Conservation (phyloP, 2,888 invertebrate genomes). For the Sympetrum striolatum region DNA sequence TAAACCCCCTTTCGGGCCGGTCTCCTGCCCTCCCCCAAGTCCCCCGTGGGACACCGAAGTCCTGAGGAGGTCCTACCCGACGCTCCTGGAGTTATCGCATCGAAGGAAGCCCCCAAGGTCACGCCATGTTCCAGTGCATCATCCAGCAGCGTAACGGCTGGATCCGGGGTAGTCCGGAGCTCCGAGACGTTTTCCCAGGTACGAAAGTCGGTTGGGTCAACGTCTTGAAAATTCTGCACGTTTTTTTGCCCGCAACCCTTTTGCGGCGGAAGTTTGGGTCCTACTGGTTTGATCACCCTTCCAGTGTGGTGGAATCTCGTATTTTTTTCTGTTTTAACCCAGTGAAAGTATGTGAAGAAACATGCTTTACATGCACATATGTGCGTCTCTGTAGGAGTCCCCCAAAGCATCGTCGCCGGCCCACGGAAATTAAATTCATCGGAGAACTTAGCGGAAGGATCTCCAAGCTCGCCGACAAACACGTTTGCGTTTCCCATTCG, state of each 20-base stretch:
- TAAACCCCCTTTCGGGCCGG: background rate
- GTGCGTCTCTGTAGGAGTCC: too few species aligned
- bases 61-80: background rate
- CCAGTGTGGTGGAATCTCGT: too few species aligned
- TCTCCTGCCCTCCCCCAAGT: background rate
- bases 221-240: background rate
- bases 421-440: too few species aligned
- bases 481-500: too few species aligned
- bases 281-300: too few species aligned
- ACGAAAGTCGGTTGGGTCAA: constrained; percentile 52
- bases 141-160: constrained; percentile 81
- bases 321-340: too few species aligned
- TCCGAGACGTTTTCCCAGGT: constrained; percentile 79
- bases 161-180: constrained; percentile 75
- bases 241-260: background rate
- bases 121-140: constrained; percentile 80
- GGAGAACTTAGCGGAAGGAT: too few species aligned
- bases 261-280: too few species aligned
- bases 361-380: too few species aligned
- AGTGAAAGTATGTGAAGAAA: too few species aligned
- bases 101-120: constrained; percentile 24
- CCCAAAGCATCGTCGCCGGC: too few species aligned
- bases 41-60: background rate
- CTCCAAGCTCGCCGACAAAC: too few species aligned
- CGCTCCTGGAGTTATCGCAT: background rate